phyloP scores from a whole-genome alignment of 1,140 invertebrate genomes.

The Andricus grossulariae region DNA sequence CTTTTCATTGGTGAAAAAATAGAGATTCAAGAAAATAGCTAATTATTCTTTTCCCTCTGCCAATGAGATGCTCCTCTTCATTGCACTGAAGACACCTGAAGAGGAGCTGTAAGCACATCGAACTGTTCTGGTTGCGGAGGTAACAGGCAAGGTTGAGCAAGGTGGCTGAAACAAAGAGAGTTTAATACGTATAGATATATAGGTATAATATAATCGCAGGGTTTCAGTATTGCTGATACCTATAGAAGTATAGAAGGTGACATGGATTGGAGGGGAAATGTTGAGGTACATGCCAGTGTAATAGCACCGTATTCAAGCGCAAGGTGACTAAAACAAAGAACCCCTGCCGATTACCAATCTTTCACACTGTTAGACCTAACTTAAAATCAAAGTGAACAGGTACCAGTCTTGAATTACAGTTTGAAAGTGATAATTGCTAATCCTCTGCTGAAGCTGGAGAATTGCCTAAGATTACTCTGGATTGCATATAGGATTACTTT shows the following conservation, averaged over 20 bases:
- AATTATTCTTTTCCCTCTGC: too few relatives aligned
- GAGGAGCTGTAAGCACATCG: neutral
- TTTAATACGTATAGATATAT: neutral
- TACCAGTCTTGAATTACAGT: neutral
- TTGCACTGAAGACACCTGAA: neutral
- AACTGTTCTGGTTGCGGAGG: neutral
- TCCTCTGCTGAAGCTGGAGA: too few relatives aligned
- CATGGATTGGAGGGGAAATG: neutral
- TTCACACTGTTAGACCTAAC: neutral
- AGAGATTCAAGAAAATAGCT: too few relatives aligned
- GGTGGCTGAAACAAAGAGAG: slow-evolving; percentile 2
- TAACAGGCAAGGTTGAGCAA: neutral
- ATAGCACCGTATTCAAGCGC: neutral
- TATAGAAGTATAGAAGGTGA: neutral
- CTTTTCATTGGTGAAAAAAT: too few relatives aligned
- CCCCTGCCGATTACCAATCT: slow-evolving; percentile 22
- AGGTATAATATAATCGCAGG: neutral
- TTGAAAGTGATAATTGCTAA: neutral
- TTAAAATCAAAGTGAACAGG: neutral
- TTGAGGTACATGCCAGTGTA: neutral
- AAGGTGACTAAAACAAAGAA: slow-evolving; percentile 23
- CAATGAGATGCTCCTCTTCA: too few relatives aligned
- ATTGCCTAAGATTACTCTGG: too few relatives aligned
- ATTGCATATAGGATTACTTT: too few relatives aligned
- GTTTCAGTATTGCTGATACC: neutral